Percentiles rank a stretch among this genome's conserved stretches.
Evolutionary conservation across 2,888 invertebrate species (phyloP).

Genomic region (Drosophila stalkeri): DNA sequence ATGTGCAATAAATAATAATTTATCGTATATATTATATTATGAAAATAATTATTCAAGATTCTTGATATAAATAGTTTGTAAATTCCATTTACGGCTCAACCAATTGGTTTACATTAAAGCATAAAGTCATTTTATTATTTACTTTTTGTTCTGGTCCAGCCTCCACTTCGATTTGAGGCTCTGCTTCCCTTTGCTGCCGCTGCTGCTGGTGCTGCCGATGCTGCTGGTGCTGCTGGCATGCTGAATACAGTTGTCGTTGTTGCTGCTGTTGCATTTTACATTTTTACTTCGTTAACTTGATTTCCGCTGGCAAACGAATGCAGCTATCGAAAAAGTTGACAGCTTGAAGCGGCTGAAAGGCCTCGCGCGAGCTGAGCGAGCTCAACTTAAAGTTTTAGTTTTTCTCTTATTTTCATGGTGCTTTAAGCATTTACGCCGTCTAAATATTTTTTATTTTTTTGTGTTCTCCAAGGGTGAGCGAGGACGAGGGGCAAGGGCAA

Average conservation of each 20-base stretch:
- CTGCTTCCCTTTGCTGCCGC: constrained; percentile 31
- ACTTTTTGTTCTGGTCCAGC: constrained; percentile 26
- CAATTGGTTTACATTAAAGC: constrained; percentile 48
- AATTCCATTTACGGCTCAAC: constrained; percentile 2
- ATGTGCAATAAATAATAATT: too few species aligned
- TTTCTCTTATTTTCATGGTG: not conserved
- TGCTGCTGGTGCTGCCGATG: constrained; percentile 1
- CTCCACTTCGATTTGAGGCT: constrained; percentile 62
- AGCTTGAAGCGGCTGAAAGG: constrained; percentile 54
- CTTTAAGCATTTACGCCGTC: constrained; percentile 46
- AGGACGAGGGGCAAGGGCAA: not conserved
- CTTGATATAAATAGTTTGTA: not conserved
- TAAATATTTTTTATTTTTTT: constrained; percentile 72
- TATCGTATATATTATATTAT: too few species aligned
- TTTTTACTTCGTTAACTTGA: constrained; percentile 77
- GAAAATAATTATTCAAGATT: not conserved
- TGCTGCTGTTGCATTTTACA: constrained; percentile 65
- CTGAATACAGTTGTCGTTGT: constrained; percentile 36
- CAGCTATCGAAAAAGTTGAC: constrained; percentile 63
- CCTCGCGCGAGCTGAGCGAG: constrained; percentile 33
- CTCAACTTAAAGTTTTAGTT: constrained; percentile 52
- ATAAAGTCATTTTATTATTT: constrained; percentile 42
- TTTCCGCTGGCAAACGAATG: constrained; percentile 74
- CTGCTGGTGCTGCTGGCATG: constrained; percentile 35
- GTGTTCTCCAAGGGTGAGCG: not conserved